Evolutionary conservation across 2,113 vertebrate genomes (phyloP), one percentile per base, ranked within the genome.

Genomic region (Cervus canadensis): DNA sequence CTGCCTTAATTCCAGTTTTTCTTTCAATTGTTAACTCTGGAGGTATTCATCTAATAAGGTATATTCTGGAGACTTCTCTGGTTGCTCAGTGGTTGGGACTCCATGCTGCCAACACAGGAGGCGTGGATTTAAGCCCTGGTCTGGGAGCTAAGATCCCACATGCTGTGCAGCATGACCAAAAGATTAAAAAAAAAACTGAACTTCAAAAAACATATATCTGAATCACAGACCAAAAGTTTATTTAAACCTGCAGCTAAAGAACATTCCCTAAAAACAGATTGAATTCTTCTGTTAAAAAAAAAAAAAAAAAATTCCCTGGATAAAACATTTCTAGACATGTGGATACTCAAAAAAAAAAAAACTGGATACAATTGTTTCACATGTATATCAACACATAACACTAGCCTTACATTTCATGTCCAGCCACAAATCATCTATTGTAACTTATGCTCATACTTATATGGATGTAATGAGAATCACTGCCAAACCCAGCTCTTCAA

Each of bases 271-370:
- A 83, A 81, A 91, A 91, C 33, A 95, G n/a, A 90, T 30, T 86
- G 57, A 89, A 96, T 86, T 95, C 48, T 13, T 92, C 28, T 91
- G 12, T 57, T 91, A 88, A 96, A 94, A 93, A 89, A 91, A 40
- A 40, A 45, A 36, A 43, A 64, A 83, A 57, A 87, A 74, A 45
- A 19, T 23, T 87, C 23, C 21, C 57, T 54, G 12, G 25, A 56
- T 89, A 64, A 52, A 89, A 92, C 33, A 45, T 48, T 95, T 94
- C 28, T 76, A 83, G 21, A 84, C 62, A 81, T 36, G 16, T 86
- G n/a, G 17, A 15, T 6, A 54, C 33, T 62, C 25, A 78, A 96
- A 85, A 74, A 56, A 62, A n/a, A n/a, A 62, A 30, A 0, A 26
- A 43, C 1, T 45, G 19, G 33, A 59, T 92, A 36, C 84, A 60